These are phyloP conservation scores for Pristiophorus japonicus DNA, from an alignment of 2,113 vertebrate species.

Conservation along the genomic window DNA sequence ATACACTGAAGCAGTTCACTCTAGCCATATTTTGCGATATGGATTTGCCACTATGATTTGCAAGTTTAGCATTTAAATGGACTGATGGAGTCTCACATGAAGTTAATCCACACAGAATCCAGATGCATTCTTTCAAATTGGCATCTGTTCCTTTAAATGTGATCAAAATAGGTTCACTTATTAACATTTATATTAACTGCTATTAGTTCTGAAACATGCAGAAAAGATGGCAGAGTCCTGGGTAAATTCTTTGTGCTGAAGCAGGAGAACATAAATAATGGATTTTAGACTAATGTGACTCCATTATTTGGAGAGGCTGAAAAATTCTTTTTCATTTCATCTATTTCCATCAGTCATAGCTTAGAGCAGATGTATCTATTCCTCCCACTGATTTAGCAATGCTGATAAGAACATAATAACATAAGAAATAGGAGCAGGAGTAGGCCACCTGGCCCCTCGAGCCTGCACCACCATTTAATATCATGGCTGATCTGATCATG, in stretches of 20 bases:
- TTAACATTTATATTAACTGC: not conserved
- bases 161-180: not conserved
- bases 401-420: no score
- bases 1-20: not conserved
- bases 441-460: no score
- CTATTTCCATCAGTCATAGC: not conserved
- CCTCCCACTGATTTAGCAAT: not conserved
- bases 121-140: not conserved
- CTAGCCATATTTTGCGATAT: constrained; percentile 15
- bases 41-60: constrained; percentile 17
- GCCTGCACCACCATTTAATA: no score
- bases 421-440: no score
- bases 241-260: not conserved
- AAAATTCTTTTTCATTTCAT: not conserved
- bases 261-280: not conserved
- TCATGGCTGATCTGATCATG: no score
- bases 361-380: not conserved
- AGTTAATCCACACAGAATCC: not conserved
- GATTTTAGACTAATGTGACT: not conserved
- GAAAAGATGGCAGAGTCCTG: not conserved
- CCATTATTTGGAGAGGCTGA: not conserved
- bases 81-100: not conserved
- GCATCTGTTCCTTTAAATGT: not conserved
- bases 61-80: not conserved
- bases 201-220: not conserved